Evolutionary conservation across 2,888 invertebrate genomes (phyloP).

Genomic region (Pasiphila rectangulata): DNA sequence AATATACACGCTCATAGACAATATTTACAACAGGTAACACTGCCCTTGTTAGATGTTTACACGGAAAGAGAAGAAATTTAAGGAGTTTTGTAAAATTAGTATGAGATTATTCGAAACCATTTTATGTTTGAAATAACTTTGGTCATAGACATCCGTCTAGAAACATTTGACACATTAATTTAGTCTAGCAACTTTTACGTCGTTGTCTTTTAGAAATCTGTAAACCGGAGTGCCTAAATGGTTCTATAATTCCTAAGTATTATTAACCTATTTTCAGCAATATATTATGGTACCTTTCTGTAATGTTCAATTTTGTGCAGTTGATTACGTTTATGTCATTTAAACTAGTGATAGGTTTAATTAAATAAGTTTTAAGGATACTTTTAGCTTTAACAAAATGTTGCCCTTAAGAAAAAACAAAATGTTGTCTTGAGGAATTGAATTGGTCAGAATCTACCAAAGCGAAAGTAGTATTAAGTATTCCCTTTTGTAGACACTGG

Average conservation of each 20-base stretch:
- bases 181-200: no score
- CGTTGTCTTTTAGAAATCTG: no score
- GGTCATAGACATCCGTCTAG: no score
- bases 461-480: neutral
- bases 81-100: neutral
- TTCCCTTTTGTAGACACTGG: neutral
- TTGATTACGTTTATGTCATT: conserved; percentile 15
- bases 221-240: no score
- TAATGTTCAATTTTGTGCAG: conserved; percentile 12
- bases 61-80: neutral
- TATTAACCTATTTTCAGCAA: neutral
- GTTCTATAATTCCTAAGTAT: no score
- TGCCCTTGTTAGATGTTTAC: neutral
- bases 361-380: neutral
- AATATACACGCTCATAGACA: conserved; percentile 89
- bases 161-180: no score
- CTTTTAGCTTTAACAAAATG: neutral
- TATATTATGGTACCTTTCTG: neutral
- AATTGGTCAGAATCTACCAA: neutral
- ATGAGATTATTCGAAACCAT: no score
- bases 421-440: neutral
- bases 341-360: neutral
- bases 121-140: no score
- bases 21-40: conserved; percentile 75
- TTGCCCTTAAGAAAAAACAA: neutral